phyloP scores from a whole-genome alignment of 2,888 invertebrate species.

The Trachelus tabidus region DNA sequence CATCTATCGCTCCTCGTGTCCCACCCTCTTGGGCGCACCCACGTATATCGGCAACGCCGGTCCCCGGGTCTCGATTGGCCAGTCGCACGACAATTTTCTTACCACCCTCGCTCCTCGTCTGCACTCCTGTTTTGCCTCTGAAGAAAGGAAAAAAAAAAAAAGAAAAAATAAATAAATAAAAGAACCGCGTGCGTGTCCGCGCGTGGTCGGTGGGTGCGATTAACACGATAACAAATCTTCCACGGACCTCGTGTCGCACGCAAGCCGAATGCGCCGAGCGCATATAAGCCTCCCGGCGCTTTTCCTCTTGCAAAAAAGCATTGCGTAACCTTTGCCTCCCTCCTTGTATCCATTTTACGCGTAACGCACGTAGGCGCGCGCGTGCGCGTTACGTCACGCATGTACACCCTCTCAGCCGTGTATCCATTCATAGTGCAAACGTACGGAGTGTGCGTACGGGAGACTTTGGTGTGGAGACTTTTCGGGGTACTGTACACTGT shows the following conservation, averaged over 20 bases:
- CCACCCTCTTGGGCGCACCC: background rate
- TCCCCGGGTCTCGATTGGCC: background rate
- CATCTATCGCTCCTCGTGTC: background rate
- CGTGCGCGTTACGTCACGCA: background rate
- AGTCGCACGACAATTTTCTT: background rate
- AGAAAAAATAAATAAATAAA: background rate
- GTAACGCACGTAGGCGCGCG: background rate
- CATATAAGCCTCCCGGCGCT: background rate
- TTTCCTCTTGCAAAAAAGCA: background rate
- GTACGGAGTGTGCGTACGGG: background rate
- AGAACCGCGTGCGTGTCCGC: background rate
- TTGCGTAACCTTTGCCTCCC: background rate
- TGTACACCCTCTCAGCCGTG: background rate
- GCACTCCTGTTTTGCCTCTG: background rate
- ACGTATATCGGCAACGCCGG: background rate
- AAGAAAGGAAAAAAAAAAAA: background rate
- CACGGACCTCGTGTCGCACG: background rate
- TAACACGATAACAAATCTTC: background rate
- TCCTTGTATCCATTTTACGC: background rate
- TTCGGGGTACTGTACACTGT: background rate
- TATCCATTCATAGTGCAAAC: background rate
- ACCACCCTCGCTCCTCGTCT: background rate
- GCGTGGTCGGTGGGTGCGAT: background rate
- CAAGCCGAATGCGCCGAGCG: background rate
- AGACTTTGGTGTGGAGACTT: background rate